These are phyloP conservation scores for Danaus melanippus DNA, from an alignment of 1,140 invertebrate genomes.

Conservation along the genomic window DNA sequence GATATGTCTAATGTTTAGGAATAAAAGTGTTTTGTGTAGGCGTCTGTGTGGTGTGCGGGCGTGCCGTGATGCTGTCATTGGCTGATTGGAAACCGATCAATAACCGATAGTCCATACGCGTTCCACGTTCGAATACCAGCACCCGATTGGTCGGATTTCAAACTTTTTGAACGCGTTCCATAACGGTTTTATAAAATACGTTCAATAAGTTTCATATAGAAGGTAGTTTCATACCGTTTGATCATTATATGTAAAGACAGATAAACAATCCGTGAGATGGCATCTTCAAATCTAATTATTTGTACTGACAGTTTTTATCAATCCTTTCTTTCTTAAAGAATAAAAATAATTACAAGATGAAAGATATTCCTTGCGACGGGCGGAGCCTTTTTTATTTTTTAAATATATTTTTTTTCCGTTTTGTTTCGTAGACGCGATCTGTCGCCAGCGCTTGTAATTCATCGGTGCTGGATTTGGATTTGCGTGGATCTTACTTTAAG, in stretches of 20 bases:
- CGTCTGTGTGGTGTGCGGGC: slow-evolving; percentile 35
- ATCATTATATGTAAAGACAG: no score
- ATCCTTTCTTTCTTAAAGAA: slow-evolving; percentile 62
- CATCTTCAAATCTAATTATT: slow-evolving; percentile 44
- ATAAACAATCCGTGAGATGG: no score
- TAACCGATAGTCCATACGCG: slow-evolving; percentile 50
- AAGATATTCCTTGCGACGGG: slow-evolving; percentile 61
- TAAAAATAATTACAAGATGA: slow-evolving; percentile 72
- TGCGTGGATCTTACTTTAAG: slow-evolving; percentile 20
- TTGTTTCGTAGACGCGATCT: slow-evolving; percentile 57
- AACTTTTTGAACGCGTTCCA: no score
- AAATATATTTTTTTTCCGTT: slow-evolving; percentile 29
- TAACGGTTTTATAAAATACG: no score
- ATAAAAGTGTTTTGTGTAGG: slow-evolving; percentile 25
- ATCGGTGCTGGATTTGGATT: slow-evolving; percentile 32
- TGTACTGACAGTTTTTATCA: slow-evolving; percentile 36
- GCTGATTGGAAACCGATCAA: slow-evolving; percentile 66
- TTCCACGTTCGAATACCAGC: slow-evolving; percentile 25
- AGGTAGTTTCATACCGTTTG: no score
- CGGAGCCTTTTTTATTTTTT: slow-evolving; percentile 36
- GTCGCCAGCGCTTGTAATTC: slow-evolving; percentile 50
- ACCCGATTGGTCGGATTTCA: slow-evolving; percentile 23
- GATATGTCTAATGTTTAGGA: no score
- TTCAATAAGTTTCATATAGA: no score
- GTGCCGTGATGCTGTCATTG: slow-evolving; percentile 43